Evolutionary conservation across 2,113 vertebrate genomes (phyloP), one percentile per base, ranked within the genome.

Genomic region (Plecotus auritus): DNA sequence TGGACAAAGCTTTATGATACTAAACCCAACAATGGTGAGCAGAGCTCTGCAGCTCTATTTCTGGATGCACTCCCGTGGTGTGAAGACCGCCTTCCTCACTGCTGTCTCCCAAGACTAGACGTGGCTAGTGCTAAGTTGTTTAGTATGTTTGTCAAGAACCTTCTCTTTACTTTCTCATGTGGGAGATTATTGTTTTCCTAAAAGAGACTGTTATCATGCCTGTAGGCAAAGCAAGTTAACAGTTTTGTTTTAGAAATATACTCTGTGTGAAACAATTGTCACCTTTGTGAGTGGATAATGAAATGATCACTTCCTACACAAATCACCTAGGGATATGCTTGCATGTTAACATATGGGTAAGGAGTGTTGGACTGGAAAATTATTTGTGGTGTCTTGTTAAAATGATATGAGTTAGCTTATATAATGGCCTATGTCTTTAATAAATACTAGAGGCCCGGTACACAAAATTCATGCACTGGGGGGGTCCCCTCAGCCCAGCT

Each of bases 231-330:
- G 26, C 23, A 90, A n/a, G 70, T 90, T 90, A 74, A 51, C 40
- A 56, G 40, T 85, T 91, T 93, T 94, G 51, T 72, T 85, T 93
- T 93, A 64, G 45, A 90, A 92, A 77, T 86, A 83, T 73, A 80
- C 11, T 59, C n/a, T 76, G 20, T 76, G 30, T 77, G 67, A 54
- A 42, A 20, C 45, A 81, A 42, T 59, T 67, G 56, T 32, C 51
- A 89, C 18, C 18, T 85, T 42, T 2, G 11, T 90, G 56, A 84
- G n/a, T 54, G 12, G 90, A 64, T 93, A 88, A 83, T 7, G n/a
- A 70, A 92, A 78, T 35, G 54, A 49, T 16, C 16, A n/a, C 22
- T 64, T 95, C 42, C 78, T 76, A 84, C 3, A 23, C 47, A 81
- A 88, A 64, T 66, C 8, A 1, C 42, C 54, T 76, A n/a, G 7